Evolutionary conservation across 2,797 vertebrate species (phyloP).

Genomic region (Manis crassicaudata): DNA sequence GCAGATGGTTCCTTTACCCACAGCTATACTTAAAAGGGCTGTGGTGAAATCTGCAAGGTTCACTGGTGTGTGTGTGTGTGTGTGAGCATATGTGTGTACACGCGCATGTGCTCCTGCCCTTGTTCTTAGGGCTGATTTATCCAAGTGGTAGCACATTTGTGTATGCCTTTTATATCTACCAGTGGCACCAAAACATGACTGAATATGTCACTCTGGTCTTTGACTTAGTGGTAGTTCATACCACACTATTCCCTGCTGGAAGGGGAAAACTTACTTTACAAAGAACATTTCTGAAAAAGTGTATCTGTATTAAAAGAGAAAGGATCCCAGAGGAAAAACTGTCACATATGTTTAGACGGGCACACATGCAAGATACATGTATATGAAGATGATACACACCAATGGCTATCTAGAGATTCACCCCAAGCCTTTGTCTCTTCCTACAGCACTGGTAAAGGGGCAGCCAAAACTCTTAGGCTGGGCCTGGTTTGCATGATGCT

Average conservation of each 20-base stretch:
- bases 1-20: neutral
- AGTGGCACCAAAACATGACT: neutral
- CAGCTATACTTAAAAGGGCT: neutral
- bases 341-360: neutral
- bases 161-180: no score
- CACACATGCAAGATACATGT: neutral
- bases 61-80: neutral
- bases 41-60: neutral
- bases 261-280: neutral
- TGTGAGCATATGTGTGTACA: no score
- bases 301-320: neutral
- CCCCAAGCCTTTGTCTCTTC: neutral
- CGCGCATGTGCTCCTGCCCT: neutral
- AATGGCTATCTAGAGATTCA: neutral
- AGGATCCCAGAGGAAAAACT: neutral
- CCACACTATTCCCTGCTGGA: no score
- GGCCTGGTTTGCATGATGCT: accelerated
- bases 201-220: neutral
- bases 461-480: no score
- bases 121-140: neutral
- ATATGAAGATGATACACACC: neutral
- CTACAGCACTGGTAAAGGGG: neutral
- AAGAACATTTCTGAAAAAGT: neutral
- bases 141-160: neutral
- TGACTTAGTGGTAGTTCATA: neutral